A percentile compares a stretch with the other conserved stretches of the same genome.
Conservation (phyloP, 1,140 invertebrate species). For the Orussus abietinus region DNA sequence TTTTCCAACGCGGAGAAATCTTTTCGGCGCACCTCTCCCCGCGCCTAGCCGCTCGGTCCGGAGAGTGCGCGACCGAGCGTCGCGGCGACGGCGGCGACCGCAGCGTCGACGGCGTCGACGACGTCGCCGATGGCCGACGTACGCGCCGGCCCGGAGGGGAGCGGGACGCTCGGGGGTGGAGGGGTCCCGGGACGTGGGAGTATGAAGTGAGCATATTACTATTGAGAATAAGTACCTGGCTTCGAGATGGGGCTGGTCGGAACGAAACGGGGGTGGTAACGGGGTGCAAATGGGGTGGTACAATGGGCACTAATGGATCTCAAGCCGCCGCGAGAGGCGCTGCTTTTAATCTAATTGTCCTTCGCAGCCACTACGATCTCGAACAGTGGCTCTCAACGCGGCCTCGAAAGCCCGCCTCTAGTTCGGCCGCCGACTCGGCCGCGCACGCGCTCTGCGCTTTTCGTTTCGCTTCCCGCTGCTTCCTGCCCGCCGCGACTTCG, state of each 20-base stretch:
- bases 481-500: too few species aligned
- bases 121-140: constrained; percentile 6
- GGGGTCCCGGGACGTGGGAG: constrained; percentile 29
- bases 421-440: not conserved
- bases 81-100: constrained; percentile 17
- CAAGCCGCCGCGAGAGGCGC: constrained; percentile 53
- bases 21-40: constrained; percentile 35
- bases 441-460: not conserved
- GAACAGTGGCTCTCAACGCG: constrained; percentile 40
- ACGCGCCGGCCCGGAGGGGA: constrained; percentile 13
- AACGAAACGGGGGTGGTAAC: constrained; percentile 30
- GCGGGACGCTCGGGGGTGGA: constrained; percentile 11
- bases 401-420: too few species aligned
- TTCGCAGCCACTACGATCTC: constrained; percentile 40
- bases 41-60: too few species aligned
- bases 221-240: constrained; percentile 55
- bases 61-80: too few species aligned
- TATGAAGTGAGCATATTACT: constrained; percentile 56
- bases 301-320: constrained; percentile 56
- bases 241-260: constrained; percentile 45
- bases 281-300: constrained; percentile 51
- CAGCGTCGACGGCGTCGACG: constrained; percentile 7
- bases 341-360: constrained; percentile 57
- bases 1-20: constrained; percentile 37
- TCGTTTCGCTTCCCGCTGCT: too few species aligned